A percentile compares a stretch with the other conserved stretches of the same genome.
phyloP scores from a whole-genome alignment of 2,113 vertebrate genomes.

The Raja brachyura region DNA sequence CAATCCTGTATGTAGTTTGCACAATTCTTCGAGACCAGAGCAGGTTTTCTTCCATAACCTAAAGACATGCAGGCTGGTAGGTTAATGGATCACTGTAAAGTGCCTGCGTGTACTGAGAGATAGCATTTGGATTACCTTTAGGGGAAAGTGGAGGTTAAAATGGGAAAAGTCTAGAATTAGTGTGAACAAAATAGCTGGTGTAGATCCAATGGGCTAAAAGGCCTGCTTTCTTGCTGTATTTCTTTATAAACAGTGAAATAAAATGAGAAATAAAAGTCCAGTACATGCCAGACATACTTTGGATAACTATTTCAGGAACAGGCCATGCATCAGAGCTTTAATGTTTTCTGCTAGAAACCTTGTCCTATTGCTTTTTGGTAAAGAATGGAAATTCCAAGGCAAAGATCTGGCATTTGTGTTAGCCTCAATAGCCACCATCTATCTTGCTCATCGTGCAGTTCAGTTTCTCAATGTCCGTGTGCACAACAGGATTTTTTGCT shows the following conservation, averaged over 20 bases:
- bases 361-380: background rate
- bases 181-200: no score
- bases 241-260: background rate
- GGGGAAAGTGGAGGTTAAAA: no score
- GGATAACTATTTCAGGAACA: no score
- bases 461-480: background rate
- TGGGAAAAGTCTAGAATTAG: no score
- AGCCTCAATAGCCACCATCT: background rate
- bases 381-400: background rate
- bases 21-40: no score
- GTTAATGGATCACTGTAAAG: no score
- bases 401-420: background rate
- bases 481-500: background rate
- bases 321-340: background rate
- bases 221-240: background rate
- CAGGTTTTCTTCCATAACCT: no score
- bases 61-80: no score
- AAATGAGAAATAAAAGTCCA: background rate
- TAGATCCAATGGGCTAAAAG: no score
- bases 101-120: no score
- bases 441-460: background rate
- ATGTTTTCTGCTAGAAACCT: background rate
- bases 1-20: no score
- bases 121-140: no score
- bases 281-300: background rate